Base-by-base conservation (phyloP, 1,140 invertebrate genomes). In the Trichonephila clavipes region DNA sequence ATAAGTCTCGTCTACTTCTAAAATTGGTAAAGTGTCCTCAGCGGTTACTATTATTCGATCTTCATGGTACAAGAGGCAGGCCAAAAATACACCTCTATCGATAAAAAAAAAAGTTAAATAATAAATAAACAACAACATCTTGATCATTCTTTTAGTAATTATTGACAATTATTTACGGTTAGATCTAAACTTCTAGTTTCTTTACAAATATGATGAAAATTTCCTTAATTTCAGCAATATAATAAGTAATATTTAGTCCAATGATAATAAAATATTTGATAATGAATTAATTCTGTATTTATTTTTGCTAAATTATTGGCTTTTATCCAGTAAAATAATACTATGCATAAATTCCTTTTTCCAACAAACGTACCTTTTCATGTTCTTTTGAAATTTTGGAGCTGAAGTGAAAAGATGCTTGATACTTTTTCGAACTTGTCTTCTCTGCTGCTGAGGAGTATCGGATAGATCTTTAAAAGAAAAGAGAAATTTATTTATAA, bases 1-100 rank as follows among this genome's bases (percentile, higher is more conserved):
- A 95, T 98, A 99, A 24, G 98, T 98, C 96, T 99, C 99, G 96
- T 99, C 99, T 21, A 99, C 97, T 96, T 99, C 98, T 94, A 99
- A 98, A 59, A 99, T 98, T 6, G 99, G 99, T 69, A 99, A 96
- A 95, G 98, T 98, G 94, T 99, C 99, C 96, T 99, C 99, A 95
- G 98, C 98, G 5, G 99, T 99, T 16, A 99, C 98, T 89, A 99
- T 96, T 58, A 99, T 97, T 95, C 98, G 98, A 95, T 99, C 98
- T 95, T 99, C 98, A 95, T 98, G 97, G 96, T 99, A 99, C 1
- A 99, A 96, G 34, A 99, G 96, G 95, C 98, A 98, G 0, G 98
- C 98, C 58, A 99, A 96, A 95, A 98, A 99, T 0, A 99, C 97
- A 21, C 99, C 99, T 88, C 99, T 98, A 24, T 16, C 34, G 58